Percentiles rank a stretch among this genome's conserved stretches.
phyloP scores from a whole-genome alignment of 2,888 invertebrate species.

The Chymomyza procnemis region DNA sequence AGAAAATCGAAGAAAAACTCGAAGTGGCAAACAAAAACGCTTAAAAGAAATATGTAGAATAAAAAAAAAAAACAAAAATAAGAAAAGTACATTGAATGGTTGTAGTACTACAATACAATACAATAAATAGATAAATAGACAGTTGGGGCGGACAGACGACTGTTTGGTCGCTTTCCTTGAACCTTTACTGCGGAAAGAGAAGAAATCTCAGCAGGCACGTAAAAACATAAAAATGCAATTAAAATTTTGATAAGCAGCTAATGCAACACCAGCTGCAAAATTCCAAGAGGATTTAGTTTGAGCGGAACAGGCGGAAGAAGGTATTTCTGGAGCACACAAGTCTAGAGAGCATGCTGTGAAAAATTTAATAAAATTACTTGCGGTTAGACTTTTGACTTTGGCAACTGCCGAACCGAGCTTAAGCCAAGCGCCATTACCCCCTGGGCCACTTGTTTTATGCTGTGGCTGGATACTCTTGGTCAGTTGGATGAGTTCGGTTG shows the following conservation, averaged over 20 bases:
- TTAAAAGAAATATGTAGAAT: not conserved
- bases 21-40: not conserved
- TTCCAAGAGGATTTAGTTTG: constrained; percentile 40
- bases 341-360: constrained; percentile 15
- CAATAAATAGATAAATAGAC: constrained; percentile 45
- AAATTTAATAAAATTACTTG: constrained; percentile 70
- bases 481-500: constrained; percentile 18
- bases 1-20: not conserved
- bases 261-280: not conserved
- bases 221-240: constrained; percentile 54
- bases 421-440: not conserved
- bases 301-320: constrained; percentile 48
- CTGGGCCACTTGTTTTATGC: constrained; percentile 3
- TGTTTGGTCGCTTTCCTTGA: not conserved
- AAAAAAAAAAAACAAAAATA: constrained; percentile 4
- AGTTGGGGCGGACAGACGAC: not conserved
- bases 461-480: constrained; percentile 4
- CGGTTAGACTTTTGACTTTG: constrained; percentile 66
- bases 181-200: not conserved
- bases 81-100: not conserved
- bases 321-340: constrained; percentile 23
- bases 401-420: constrained; percentile 12
- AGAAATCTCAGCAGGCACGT: constrained; percentile 14
- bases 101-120: constrained; percentile 21
- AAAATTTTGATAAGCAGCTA: constrained; percentile 61